Percentiles rank a stretch among this genome's conserved stretches.
Conservation (phyloP, 2,797 vertebrate genomes). For the Zenarchopterus dispar region DNA sequence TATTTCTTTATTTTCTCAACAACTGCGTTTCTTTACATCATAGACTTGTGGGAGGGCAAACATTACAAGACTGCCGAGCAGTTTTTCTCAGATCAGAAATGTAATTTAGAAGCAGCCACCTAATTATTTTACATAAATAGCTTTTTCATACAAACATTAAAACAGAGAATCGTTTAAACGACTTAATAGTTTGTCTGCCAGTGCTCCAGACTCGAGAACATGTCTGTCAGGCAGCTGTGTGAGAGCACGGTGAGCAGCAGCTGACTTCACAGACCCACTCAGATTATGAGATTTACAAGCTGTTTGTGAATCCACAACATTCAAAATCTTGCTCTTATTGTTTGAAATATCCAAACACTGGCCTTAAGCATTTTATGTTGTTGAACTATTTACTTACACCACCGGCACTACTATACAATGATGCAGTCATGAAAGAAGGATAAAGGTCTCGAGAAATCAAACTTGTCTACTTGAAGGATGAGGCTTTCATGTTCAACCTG, state of each 20-base stretch:
- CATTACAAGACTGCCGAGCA: conserved; percentile 15
- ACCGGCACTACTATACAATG: conserved; percentile 64
- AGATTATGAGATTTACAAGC: conserved; percentile 24
- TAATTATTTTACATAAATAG: background rate
- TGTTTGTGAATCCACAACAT: conserved; percentile 6
- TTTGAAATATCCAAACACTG: conserved; percentile 62
- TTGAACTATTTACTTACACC: conserved; percentile 64
- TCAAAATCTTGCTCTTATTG: conserved; percentile 42
- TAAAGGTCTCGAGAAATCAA: conserved; percentile 70
- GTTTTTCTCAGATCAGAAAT: conserved; percentile 2
- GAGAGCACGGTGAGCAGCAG: conserved; percentile 8
- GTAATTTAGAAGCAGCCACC: conserved; percentile 5
- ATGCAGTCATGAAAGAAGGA: conserved; percentile 72
- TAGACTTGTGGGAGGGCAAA: background rate
- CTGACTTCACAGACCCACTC: conserved; percentile 28
- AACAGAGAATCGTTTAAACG: conserved; percentile 15
- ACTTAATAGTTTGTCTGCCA: conserved; percentile 9
- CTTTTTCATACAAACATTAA: conserved; percentile 23
- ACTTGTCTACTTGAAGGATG: conserved; percentile 78
- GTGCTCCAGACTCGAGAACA: conserved; percentile 7
- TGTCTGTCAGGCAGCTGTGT: conserved; percentile 22
- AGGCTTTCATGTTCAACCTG: conserved; percentile 74
- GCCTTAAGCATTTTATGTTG: conserved; percentile 59
- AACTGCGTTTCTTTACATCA: too few species aligned
- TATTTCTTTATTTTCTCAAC: background rate